Evolutionary conservation across 92 coral and sea anemone species (phyloP).

Genomic region (Nematostella vectensis): DNA sequence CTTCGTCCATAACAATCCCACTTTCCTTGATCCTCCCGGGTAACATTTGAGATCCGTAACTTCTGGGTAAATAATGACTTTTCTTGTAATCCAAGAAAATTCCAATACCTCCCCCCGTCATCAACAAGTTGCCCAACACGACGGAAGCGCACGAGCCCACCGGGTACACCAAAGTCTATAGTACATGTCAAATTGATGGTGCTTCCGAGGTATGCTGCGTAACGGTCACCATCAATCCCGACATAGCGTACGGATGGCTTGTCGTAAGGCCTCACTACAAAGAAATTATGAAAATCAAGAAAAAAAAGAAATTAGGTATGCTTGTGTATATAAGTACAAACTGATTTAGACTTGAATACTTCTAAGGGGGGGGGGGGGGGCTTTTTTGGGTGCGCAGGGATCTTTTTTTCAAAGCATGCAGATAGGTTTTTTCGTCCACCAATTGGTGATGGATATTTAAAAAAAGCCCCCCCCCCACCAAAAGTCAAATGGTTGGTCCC

Average conservation of each 20-base stretch:
- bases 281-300: no score
- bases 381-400: no score
- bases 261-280: no score
- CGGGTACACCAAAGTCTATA: not conserved
- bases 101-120: not conserved
- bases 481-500: no score
- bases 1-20: slow-evolving; percentile 1
- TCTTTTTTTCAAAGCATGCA: no score
- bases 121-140: not conserved
- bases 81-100: not conserved
- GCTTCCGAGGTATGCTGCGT: slow-evolving; percentile 3
- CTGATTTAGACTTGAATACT: no score
- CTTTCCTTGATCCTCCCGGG: not conserved
- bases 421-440: no score
- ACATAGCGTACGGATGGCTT: not conserved
- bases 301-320: no score
- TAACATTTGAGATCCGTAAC: slow-evolving; percentile 1
- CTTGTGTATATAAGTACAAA: no score
- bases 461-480: no score
- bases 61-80: not conserved
- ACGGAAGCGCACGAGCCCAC: not conserved
- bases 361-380: no score
- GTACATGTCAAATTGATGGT: not conserved
- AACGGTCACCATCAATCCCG: not conserved
- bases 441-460: no score